Conservation (phyloP, 2,888 invertebrate species). For the Agrenia bidenticulata region DNA sequence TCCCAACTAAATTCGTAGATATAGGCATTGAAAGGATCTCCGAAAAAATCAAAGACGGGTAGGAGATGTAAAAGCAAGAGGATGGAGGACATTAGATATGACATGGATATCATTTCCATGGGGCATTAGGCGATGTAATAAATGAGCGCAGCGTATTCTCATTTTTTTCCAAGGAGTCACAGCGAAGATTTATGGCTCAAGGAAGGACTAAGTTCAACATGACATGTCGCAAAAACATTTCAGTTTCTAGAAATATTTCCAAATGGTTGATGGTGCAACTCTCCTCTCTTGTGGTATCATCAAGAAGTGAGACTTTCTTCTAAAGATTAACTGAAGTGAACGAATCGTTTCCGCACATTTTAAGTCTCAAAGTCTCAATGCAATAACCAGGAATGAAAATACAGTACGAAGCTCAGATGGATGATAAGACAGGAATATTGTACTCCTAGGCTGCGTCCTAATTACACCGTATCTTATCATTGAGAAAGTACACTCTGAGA, state of each 20-base stretch:
- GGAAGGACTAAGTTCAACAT: neutral
- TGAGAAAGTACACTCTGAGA: too few relatives aligned
- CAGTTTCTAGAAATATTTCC: conserved; percentile 15
- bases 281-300: too few relatives aligned
- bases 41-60: neutral
- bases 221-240: conserved; percentile 22
- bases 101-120: conserved; percentile 7
- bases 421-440: too few relatives aligned
- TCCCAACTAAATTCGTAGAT: neutral
- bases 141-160: conserved; percentile 1
- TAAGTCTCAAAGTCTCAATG: too few relatives aligned
- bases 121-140: conserved; percentile 18
- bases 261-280: neutral
- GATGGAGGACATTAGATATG: conserved; percentile 10
- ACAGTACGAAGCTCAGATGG: too few relatives aligned
- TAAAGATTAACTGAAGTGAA: too few relatives aligned
- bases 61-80: neutral
- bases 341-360: too few relatives aligned
- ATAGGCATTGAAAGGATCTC: neutral
- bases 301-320: too few relatives aligned
- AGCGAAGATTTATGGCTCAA: conserved; percentile 13
- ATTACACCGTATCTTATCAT: too few relatives aligned
- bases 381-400: too few relatives aligned
- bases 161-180: conserved; percentile 7
- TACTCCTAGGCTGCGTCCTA: too few relatives aligned